Percentiles rank a stretch among this genome's conserved stretches.
Evolutionary conservation across 2,113 vertebrate genomes (phyloP).

Genomic region (Prolemur simus): DNA sequence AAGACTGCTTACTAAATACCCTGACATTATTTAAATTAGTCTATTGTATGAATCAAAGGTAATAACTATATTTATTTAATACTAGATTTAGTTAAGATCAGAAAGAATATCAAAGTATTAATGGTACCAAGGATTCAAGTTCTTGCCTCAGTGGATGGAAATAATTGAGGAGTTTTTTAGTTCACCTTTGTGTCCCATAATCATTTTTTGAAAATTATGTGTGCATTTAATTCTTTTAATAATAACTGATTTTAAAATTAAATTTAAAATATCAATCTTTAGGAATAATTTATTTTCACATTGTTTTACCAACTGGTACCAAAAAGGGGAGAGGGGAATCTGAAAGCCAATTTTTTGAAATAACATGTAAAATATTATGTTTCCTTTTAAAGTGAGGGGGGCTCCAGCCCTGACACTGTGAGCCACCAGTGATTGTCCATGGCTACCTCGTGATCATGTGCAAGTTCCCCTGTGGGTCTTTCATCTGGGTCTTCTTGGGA

Average conservation of each 20-base stretch:
- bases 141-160: conserved; percentile 36
- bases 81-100: conserved; percentile 22
- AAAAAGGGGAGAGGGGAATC: neutral
- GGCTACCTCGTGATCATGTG: neutral
- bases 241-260: conserved; percentile 25
- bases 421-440: neutral
- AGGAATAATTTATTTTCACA: conserved; percentile 37
- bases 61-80: neutral
- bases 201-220: neutral
- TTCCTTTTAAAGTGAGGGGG: neutral
- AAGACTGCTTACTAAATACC: conserved; percentile 31
- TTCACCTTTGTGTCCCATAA: neutral
- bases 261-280: conserved; percentile 22
- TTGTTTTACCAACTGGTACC: conserved; percentile 53
- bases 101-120: neutral
- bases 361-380: neutral
- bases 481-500: neutral
- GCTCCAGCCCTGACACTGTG: neutral
- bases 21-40: conserved; percentile 8
- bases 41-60: conserved; percentile 16
- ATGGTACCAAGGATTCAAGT: neutral
- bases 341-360: neutral
- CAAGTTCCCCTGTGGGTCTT: neutral
- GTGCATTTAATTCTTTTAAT: conserved; percentile 3
- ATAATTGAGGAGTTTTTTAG: neutral